Conservation (phyloP, 2,888 invertebrate species). For the Agriotes lineatus region DNA sequence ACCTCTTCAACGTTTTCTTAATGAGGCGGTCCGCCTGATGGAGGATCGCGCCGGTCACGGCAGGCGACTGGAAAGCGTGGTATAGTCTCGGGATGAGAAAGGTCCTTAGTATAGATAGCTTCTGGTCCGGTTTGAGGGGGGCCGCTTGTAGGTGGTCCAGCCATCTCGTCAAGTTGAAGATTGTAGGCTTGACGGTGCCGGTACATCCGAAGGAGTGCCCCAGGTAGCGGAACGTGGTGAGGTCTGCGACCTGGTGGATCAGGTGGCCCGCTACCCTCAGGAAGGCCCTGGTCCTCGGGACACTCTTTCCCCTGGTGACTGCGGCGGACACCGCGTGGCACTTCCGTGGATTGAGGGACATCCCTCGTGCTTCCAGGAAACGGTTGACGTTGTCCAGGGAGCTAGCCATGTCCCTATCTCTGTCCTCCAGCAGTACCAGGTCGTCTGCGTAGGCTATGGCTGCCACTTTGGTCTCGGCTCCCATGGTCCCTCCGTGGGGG, state of each 20-base stretch:
- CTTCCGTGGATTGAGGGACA: slow-evolving; percentile 46
- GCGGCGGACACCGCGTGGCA: slow-evolving; percentile 28
- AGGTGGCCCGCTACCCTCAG: slow-evolving; percentile 4
- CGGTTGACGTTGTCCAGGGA: slow-evolving; percentile 41
- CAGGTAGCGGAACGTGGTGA: slow-evolving; percentile 48
- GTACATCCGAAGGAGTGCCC: slow-evolving; percentile 53
- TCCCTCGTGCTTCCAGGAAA: slow-evolving; percentile 46
- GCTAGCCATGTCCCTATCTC: slow-evolving; percentile 53
- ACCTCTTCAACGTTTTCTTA: slow-evolving; percentile 51
- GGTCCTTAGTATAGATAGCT: slow-evolving; percentile 54
- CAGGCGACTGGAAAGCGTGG: slow-evolving; percentile 58
- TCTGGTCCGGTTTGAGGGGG: slow-evolving; percentile 63
- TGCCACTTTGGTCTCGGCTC: slow-evolving; percentile 38
- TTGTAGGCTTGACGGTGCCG: slow-evolving; percentile 43
- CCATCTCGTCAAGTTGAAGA: slow-evolving; percentile 37
- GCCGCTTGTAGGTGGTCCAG: slow-evolving; percentile 53
- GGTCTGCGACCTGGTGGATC: not conserved
- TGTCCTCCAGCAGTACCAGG: slow-evolving; percentile 56
- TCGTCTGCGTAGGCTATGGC: slow-evolving; percentile 62
- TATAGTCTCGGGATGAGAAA: slow-evolving; percentile 58
- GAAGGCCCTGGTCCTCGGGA: slow-evolving; percentile 16
- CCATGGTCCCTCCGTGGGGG: slow-evolving; percentile 39
- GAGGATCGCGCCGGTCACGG: slow-evolving; percentile 44
- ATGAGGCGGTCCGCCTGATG: slow-evolving; percentile 56
- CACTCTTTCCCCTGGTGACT: slow-evolving; percentile 23